Percentiles rank a stretch among this genome's conserved stretches.
Evolutionary conservation across 2,113 vertebrate species (phyloP).

Genomic region (Condylura cristata): DNA sequence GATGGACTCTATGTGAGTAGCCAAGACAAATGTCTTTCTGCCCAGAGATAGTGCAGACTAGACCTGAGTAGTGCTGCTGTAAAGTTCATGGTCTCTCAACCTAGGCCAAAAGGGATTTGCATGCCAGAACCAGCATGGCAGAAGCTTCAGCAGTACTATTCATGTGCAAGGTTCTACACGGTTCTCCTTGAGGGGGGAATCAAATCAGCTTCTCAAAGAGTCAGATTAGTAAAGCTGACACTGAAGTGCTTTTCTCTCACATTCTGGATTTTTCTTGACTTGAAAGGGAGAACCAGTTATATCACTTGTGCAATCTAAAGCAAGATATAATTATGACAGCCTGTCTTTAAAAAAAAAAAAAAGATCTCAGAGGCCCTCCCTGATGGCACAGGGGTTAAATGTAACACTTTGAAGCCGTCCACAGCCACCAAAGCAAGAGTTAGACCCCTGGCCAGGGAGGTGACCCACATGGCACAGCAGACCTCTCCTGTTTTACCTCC

Average conservation of each 20-base stretch:
- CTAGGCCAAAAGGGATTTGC: rapidly evolving
- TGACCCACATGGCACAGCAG: no score
- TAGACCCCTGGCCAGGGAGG: no score
- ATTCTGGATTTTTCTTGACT: background rate
- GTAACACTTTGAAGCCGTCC: no score
- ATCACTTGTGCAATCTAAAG: background rate
- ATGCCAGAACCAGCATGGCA: background rate
- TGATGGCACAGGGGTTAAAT: no score
- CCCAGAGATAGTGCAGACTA: background rate
- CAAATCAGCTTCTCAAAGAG: background rate
- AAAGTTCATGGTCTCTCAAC: background rate
- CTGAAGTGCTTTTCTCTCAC: background rate
- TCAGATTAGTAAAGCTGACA: background rate
- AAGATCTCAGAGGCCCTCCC: no score
- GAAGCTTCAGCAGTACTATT: background rate
- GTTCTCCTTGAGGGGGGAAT: background rate
- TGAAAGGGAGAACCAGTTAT: background rate
- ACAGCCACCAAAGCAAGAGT: no score
- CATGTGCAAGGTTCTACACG: background rate
- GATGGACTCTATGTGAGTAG: background rate
- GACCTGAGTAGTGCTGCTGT: background rate
- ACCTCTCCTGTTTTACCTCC: no score
- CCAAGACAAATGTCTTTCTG: background rate
- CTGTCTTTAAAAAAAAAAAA: background rate
- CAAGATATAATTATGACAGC: background rate